Conservation (phyloP, 2,113 vertebrate genomes). For the Engraulis encrasicolus region DNA sequence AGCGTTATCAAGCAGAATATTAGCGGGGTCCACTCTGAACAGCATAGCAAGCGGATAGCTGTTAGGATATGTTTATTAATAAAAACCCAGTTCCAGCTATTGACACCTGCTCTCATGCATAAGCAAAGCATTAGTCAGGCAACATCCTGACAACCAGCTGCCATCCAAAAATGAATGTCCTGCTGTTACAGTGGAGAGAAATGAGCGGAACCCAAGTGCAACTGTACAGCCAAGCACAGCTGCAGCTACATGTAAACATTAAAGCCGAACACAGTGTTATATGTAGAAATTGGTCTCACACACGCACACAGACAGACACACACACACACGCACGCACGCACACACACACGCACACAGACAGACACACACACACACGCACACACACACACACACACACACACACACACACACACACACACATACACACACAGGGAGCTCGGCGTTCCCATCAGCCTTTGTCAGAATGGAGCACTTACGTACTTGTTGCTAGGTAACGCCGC, state of each 20-base stretch:
- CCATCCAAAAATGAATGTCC: neutral
- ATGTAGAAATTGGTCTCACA: neutral
- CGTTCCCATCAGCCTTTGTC: conserved; percentile 12
- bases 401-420: neutral
- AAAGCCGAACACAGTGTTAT: neutral
- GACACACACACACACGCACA: neutral
- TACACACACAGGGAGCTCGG: neutral
- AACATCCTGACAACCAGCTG: neutral
- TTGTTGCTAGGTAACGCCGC: conserved; percentile 19
- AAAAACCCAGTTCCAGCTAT: neutral
- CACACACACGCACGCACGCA: neutral
- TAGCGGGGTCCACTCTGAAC: no score
- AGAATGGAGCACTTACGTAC: conserved; percentile 12
- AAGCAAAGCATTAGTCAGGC: neutral
- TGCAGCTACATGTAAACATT: neutral
- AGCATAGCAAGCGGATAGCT: neutral
- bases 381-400: neutral
- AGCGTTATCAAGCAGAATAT: neutral
- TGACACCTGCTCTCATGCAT: neutral
- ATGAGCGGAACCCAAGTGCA: neutral
- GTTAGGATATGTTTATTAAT: neutral
- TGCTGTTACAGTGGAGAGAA: neutral
- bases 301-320: neutral
- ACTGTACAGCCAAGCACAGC: conserved; percentile 5
- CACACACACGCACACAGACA: conserved; percentile 1